Percentiles rank a stretch among this genome's conserved stretches.
These are phyloP conservation scores for Cromileptes altivelis DNA, from an alignment of 2,113 vertebrate species.

Conservation along the genomic window DNA sequence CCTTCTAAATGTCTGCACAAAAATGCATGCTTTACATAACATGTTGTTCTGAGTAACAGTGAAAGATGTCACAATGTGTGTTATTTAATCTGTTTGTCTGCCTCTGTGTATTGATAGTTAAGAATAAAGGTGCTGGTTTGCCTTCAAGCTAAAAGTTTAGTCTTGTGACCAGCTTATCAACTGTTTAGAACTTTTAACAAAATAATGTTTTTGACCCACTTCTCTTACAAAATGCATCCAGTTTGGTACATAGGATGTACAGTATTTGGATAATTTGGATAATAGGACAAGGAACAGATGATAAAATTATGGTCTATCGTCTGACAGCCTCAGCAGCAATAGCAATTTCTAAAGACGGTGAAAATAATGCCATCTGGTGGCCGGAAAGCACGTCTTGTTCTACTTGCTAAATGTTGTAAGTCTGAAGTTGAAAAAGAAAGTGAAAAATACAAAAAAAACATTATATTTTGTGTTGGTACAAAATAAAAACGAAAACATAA, in stretches of 20 bases:
- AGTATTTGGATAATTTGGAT: neutral
- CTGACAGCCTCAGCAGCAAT: too few relatives aligned
- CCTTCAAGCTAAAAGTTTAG: neutral
- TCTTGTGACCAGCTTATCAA: slow-evolving; percentile 24
- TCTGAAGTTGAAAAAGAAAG: too few relatives aligned
- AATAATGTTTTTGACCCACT: neutral
- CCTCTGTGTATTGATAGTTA: neutral
- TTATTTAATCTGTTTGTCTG: neutral
- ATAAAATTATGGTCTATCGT: too few relatives aligned
- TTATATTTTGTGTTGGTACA: too few relatives aligned
- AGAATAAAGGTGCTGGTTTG: neutral
- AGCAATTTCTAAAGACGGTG: too few relatives aligned
- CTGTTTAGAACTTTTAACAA: neutral
- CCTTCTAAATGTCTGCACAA: neutral
- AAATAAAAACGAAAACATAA: too few relatives aligned
- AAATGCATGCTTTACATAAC: neutral
- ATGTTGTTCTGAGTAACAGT: neutral
- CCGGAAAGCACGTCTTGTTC: too few relatives aligned
- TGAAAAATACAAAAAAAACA: too few relatives aligned
- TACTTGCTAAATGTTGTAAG: too few relatives aligned
- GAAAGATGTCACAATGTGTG: neutral
- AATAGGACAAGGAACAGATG: too few relatives aligned
- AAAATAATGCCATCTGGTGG: too few relatives aligned
- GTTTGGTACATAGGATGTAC: neutral
- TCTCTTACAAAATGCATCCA: neutral